Conservation (phyloP, 2,888 invertebrate genomes). For the Conops quadrifasciatus region DNA sequence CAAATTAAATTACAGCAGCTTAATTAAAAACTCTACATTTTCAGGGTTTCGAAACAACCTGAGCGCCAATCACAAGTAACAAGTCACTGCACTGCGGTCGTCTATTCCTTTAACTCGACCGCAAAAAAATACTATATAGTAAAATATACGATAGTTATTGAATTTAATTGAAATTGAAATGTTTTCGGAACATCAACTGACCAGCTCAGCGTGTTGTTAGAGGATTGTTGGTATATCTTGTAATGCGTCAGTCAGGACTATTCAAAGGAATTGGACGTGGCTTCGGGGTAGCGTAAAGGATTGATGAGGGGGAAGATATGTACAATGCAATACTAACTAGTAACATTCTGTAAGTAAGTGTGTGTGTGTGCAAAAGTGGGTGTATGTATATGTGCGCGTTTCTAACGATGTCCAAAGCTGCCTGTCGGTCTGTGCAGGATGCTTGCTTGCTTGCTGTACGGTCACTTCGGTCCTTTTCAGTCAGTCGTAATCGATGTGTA, state of each 20-base stretch:
- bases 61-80: not conserved
- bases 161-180: conserved; percentile 10
- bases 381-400: not conserved
- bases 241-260: conserved; percentile 11
- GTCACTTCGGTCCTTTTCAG: not conserved
- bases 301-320: not conserved
- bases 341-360: not conserved
- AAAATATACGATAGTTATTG: conserved; percentile 1
- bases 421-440: not conserved
- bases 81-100: not conserved
- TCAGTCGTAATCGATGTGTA: not conserved
- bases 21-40: not conserved
- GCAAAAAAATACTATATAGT: not conserved
- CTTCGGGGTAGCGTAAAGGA: not conserved
- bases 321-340: not conserved
- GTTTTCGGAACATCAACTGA: conserved; percentile 13
- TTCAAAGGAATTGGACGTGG: not conserved
- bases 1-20: not conserved
- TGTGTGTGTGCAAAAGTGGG: not conserved
- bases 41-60: not conserved
- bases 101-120: not conserved
- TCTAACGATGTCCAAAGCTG: not conserved
- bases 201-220: not conserved
- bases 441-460: too few species aligned
- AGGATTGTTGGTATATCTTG: not conserved